A percentile compares a stretch with the other conserved stretches of the same genome.
Conservation (phyloP, 2,113 vertebrate genomes). For the Macaca nemestrina region DNA sequence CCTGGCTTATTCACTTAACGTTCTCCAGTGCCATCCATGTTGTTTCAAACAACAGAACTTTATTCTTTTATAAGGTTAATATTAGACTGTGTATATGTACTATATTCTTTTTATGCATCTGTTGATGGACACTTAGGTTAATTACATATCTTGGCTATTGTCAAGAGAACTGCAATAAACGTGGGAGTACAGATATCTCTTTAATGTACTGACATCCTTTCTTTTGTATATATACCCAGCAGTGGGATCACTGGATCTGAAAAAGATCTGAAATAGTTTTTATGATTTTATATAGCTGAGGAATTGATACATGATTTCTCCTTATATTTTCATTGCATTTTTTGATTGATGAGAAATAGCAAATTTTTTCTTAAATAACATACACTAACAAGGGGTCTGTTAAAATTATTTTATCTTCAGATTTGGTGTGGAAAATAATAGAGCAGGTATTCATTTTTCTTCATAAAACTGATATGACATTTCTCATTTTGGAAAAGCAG, state of each 20-base stretch:
- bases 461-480: neutral
- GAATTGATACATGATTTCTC: neutral
- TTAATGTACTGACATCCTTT: neutral
- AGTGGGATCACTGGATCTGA: neutral
- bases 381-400: neutral
- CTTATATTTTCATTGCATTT: neutral
- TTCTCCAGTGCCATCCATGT: neutral
- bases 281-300: neutral
- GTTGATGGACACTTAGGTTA: neutral
- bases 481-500: neutral
- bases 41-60: neutral
- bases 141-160: neutral
- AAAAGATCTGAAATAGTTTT: neutral
- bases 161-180: neutral
- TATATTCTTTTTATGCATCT: neutral
- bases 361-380: neutral
- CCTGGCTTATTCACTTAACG: neutral
- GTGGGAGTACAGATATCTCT: neutral
- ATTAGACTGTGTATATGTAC: neutral
- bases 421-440: neutral
- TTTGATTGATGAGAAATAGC: neutral
- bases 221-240: neutral
- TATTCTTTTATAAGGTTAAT: neutral
- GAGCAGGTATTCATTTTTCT: neutral
- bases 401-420: neutral